Conservation (phyloP, 2,888 invertebrate species). For the Muschampia plurimacula region DNA sequence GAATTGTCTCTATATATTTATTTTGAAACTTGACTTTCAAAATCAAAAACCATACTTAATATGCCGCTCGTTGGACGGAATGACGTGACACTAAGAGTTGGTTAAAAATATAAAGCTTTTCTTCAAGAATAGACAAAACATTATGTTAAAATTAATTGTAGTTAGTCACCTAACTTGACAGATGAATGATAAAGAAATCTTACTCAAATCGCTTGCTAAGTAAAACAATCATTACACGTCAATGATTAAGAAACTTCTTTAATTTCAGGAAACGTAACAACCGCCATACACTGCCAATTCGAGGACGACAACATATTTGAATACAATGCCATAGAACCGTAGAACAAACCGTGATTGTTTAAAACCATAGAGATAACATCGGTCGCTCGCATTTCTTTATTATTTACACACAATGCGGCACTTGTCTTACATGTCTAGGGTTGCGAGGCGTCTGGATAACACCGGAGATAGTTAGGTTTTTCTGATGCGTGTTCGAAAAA, state of each 20-base stretch:
- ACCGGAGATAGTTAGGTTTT: not conserved
- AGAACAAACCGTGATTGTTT: constrained; percentile 53
- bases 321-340: constrained; percentile 61
- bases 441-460: not conserved
- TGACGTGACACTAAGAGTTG: no score
- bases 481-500: not conserved
- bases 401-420: constrained; percentile 65
- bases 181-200: no score
- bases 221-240: not conserved
- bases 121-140: no score
- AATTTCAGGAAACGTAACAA: constrained; percentile 5
- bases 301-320: constrained; percentile 59
- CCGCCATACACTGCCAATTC: constrained; percentile 43
- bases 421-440: constrained; percentile 15
- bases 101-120: no score
- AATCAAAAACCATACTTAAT: no score
- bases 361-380: constrained; percentile 62
- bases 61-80: no score
- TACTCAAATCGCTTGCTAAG: not conserved
- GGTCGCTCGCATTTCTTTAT: constrained; percentile 55
- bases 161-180: no score
- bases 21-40: no score
- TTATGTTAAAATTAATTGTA: no score
- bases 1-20: no score
- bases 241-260: not conserved